Evolutionary conservation across 2,113 vertebrate species (phyloP).

Genomic region (Lampris megalopsis): DNA sequence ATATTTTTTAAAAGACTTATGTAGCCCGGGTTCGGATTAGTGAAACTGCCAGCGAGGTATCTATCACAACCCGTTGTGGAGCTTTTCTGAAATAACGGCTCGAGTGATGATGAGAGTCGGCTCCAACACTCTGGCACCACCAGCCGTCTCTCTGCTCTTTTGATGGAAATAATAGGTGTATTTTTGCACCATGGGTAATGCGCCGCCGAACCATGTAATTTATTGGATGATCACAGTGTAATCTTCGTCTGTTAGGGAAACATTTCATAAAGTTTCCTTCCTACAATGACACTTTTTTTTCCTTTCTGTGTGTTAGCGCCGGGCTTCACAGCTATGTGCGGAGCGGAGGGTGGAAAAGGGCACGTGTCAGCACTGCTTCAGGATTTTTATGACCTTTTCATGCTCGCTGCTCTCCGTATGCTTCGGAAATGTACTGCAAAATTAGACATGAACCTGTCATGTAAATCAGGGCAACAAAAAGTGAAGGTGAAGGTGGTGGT

Average conservation of each 20-base stretch:
- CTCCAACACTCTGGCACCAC: conserved; percentile 30
- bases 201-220: conserved; percentile 47
- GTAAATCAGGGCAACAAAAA: conserved; percentile 70
- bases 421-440: conserved; percentile 42
- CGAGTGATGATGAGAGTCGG: conserved; percentile 75
- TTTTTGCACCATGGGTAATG: conserved; percentile 13
- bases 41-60: conserved; percentile 62
- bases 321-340: conserved; percentile 41
- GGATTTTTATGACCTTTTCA: conserved; percentile 75
- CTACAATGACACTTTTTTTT: conserved; percentile 33
- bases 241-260: conserved; percentile 42
- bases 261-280: conserved; percentile 33
- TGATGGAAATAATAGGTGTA: conserved; percentile 61
- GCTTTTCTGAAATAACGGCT: conserved; percentile 73
- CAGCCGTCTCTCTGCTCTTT: conserved; percentile 58
- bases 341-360: conserved; percentile 65
- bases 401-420: conserved; percentile 27
- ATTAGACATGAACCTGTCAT: conserved; percentile 71
- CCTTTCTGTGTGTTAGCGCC: conserved; percentile 32
- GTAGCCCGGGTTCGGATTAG: conserved; percentile 56
- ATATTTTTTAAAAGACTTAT: conserved; percentile 43
- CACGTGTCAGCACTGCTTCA: conserved; percentile 55
- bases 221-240: conserved; percentile 49
- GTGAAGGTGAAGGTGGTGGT: conserved; percentile 42
- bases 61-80: conserved; percentile 74